Conservation (phyloP, 1,140 invertebrate genomes). For the Whitmania pigra region DNA sequence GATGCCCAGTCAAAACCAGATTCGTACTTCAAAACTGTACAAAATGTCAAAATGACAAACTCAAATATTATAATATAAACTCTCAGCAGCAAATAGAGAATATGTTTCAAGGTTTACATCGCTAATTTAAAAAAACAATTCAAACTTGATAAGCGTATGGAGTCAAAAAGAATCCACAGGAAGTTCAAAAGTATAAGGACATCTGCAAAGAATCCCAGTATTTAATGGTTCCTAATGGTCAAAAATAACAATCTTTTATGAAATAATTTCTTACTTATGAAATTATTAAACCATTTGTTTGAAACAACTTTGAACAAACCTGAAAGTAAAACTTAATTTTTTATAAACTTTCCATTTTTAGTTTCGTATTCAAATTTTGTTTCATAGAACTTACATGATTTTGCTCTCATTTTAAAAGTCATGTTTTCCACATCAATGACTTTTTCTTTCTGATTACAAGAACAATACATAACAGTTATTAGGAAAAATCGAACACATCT, state of each 20-base stretch:
- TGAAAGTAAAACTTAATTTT: slow-evolving; percentile 46
- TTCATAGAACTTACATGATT: too few species aligned
- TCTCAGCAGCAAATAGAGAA: too few species aligned
- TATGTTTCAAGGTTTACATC: too few species aligned
- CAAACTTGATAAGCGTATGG: slow-evolving; percentile 34
- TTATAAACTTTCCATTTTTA: too few species aligned
- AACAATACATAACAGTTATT: neutral
- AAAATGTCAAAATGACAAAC: too few species aligned
- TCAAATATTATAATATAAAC: too few species aligned
- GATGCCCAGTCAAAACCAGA: too few species aligned
- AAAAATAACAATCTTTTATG: too few species aligned
- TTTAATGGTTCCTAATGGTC: neutral
- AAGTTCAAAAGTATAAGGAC: slow-evolving; percentile 39
- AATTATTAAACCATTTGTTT: slow-evolving; percentile 46
- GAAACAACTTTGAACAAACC: slow-evolving; percentile 52
- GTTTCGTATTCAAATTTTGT: too few species aligned
- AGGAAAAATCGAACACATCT: neutral
- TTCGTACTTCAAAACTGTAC: too few species aligned
- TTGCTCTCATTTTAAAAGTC: too few species aligned
- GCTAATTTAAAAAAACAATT: too few species aligned
- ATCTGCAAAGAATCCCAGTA: slow-evolving; percentile 31
- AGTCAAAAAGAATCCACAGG: slow-evolving; percentile 39
- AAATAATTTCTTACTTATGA: slow-evolving; percentile 37
- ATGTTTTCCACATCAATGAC: neutral
- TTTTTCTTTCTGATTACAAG: neutral